A percentile compares a stretch with the other conserved stretches of the same genome.
These are phyloP conservation scores for Pseudopleuronectes americanus DNA, from an alignment of 2,797 vertebrate genomes.

Conservation along the genomic window DNA sequence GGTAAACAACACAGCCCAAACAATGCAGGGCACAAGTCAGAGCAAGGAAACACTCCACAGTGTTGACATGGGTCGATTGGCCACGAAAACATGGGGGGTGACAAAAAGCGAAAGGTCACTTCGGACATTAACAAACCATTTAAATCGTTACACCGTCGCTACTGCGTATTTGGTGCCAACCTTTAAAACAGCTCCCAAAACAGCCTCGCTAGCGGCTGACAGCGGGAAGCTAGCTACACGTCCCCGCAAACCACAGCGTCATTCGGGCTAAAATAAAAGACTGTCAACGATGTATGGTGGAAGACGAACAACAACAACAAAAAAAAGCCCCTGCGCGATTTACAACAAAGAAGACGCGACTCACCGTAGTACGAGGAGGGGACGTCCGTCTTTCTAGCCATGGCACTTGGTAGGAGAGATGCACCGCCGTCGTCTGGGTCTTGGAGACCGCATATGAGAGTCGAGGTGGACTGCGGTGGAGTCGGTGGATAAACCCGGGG, in stretches of 20 bases:
- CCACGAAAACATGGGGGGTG: not conserved
- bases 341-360: conserved; percentile 75
- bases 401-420: conserved; percentile 74
- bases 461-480: conserved; percentile 36
- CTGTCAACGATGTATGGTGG: not conserved
- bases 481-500: conserved; percentile 62
- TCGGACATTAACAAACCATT: not conserved
- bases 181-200: conserved; percentile 18
- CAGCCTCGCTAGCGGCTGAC: conserved; percentile 27
- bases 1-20: conserved; percentile 32
- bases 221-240: conserved; percentile 23
- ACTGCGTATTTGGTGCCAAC: conserved; percentile 36
- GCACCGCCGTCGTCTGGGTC: conserved; percentile 84
- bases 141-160: conserved; percentile 17
- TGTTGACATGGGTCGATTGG: not conserved
- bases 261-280: not conserved
- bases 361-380: conserved; percentile 85
- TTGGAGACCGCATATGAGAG: conserved; percentile 88
- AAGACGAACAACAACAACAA: conserved; percentile 4
- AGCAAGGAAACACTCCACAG: not conserved
- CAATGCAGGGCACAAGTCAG: not conserved
- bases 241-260: conserved; percentile 17
- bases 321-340: conserved; percentile 28
- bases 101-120: not conserved
- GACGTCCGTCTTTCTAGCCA: conserved; percentile 84